Evolutionary conservation across 2,113 vertebrate genomes (phyloP).

Genomic region (Stomatorhinus ivindoensis): DNA sequence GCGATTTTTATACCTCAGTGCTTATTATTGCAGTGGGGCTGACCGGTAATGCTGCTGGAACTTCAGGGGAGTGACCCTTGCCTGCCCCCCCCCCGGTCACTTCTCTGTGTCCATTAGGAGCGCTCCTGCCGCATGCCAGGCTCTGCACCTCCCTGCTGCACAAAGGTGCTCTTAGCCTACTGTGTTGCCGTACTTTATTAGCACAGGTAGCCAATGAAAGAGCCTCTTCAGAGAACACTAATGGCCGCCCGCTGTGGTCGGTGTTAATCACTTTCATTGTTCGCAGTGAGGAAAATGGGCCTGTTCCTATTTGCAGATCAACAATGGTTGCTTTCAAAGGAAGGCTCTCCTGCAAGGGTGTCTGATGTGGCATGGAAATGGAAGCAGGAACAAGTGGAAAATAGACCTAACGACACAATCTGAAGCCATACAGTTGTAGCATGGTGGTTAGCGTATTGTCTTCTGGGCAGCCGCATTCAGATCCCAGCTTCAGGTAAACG

Average conservation of each 20-base stretch:
- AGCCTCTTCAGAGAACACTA: conserved; percentile 28
- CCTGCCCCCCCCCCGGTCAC: not conserved
- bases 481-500: not conserved
- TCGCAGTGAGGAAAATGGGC: conserved; percentile 35
- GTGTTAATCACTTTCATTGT: conserved; percentile 38
- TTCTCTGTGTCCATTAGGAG: not conserved
- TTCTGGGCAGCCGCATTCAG: not conserved
- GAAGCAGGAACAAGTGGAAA: not conserved
- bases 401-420: not conserved
- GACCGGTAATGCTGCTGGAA: not conserved
- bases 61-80: not conserved
- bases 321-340: not conserved
- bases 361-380: not conserved
- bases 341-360: not conserved
- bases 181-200: not conserved
- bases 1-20: not conserved
- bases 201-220: conserved; percentile 29
- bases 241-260: conserved; percentile 35
- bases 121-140: not conserved
- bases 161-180: not conserved
- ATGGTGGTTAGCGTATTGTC: not conserved
- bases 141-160: not conserved
- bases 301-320: conserved; percentile 37
- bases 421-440: not conserved
- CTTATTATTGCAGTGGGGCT: not conserved